Base-by-base conservation (phyloP, 2,113 vertebrate genomes). In the Puffinus mauretanicus region DNA sequence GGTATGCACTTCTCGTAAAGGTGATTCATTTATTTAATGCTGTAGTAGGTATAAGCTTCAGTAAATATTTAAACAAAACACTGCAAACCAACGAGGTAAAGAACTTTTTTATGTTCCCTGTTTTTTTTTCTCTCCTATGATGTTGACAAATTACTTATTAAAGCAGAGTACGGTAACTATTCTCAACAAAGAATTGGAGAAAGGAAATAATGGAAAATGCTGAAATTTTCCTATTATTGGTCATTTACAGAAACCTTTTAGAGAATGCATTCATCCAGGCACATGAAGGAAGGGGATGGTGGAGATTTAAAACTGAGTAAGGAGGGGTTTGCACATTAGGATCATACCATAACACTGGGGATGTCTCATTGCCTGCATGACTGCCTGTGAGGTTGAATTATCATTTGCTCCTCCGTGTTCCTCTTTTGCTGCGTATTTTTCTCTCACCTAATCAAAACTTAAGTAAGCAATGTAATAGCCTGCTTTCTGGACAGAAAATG, bases 131-230 rank as follows among this genome's bases (percentile, higher is more conserved):
- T 80, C 9, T 65, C 44, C 5, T 62, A 16, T 66, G 46, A 85
- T 54, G 65, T 38, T 58, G 44, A 64, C 22, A 85, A 67, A 51
- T 83, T 65, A 8, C 62, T 62, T 78, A 44, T 62, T 94, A 36
- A 58, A 71, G 30, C 2, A 0, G 51, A 71, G 13, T 7, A 6
- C 2, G 1, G 4, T 24, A n/a, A 25, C 72, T 54, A 1, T 42
- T 65, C 70, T 42, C 34, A 40, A 4, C 4, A 4, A 27, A 46
- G 61, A 57, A 10, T 0, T 40, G 29, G 25, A 24, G 36, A 58
- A 52, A 36, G 25, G 16, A 40, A 70, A 40, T 75, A 26, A 44
- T 42, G 57, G 54, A 26, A 83, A 51, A 60, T 24, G 42, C 32
- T 55, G 69, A 44, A 6, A 6, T 71, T 65, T 47, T 47, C 44